phyloP scores from a whole-genome alignment of 2,888 invertebrate species.

The Agrypnus murinus region DNA sequence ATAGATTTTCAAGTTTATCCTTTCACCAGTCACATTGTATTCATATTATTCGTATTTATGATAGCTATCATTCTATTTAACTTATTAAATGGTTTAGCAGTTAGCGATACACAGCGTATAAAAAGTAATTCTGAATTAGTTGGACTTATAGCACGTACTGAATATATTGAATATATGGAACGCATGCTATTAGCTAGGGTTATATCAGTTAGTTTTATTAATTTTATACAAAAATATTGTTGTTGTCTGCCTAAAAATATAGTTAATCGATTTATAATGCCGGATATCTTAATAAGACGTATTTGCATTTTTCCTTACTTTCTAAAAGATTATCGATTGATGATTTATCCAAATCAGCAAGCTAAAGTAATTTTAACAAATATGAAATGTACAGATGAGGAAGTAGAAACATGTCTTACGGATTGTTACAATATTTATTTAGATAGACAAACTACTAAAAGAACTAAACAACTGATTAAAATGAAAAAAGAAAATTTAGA shows the following conservation, averaged over 20 bases:
- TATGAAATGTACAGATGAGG: slow-evolving; percentile 65
- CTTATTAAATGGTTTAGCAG: slow-evolving; percentile 88
- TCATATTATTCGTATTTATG: slow-evolving; percentile 87
- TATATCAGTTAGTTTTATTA: slow-evolving; percentile 62
- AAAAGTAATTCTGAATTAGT: slow-evolving; percentile 87
- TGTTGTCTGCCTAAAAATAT: slow-evolving; percentile 72
- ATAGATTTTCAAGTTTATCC: slow-evolving; percentile 83
- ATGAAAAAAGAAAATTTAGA: slow-evolving; percentile 51
- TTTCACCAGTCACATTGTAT: slow-evolving; percentile 82
- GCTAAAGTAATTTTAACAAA: slow-evolving; percentile 75
- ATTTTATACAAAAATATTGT: slow-evolving; percentile 64
- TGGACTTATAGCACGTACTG: slow-evolving; percentile 81
- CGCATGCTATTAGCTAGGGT: slow-evolving; percentile 78
- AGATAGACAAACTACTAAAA: slow-evolving; percentile 54
- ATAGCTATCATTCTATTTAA: slow-evolving; percentile 89
- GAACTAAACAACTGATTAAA: slow-evolving; percentile 62
- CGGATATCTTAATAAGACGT: slow-evolving; percentile 74
- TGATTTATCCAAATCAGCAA: slow-evolving; percentile 79
- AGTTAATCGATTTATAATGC: slow-evolving; percentile 68
- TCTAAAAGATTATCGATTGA: slow-evolving; percentile 77
- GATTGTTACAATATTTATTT: slow-evolving; percentile 46
- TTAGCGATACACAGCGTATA: slow-evolving; percentile 87
- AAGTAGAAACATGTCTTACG: slow-evolving; percentile 32
- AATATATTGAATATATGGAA: slow-evolving; percentile 84
- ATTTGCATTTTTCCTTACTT: slow-evolving; percentile 81